Conservation (phyloP, 2,888 invertebrate species). For the Meiosimyza decipiens region DNA sequence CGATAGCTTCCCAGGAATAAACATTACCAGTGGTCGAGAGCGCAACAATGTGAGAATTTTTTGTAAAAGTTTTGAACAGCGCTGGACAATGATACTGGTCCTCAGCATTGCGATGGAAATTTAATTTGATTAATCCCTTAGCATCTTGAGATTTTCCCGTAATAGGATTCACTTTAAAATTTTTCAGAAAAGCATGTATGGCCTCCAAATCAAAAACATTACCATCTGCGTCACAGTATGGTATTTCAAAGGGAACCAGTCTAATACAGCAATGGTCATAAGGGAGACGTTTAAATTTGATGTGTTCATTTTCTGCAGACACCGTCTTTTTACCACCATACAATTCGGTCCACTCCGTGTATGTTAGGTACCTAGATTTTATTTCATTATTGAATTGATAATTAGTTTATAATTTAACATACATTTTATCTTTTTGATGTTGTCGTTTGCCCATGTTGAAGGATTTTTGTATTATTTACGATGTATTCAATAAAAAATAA, state of each 20-base stretch:
- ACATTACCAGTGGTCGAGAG: conserved; percentile 94
- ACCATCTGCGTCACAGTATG: conserved; percentile 90
- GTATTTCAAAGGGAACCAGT: conserved; percentile 90
- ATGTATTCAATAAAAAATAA: too few relatives aligned
- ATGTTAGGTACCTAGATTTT: conserved; percentile 60
- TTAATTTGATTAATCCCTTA: conserved; percentile 85
- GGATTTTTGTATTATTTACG: too few relatives aligned
- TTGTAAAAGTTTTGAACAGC: conserved; percentile 90
- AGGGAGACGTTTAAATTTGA: conserved; percentile 90
- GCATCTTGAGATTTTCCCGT: conserved; percentile 89
- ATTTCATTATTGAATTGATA: neutral
- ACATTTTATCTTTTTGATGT: neutral
- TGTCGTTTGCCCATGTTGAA: too few relatives aligned
- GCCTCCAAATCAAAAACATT: conserved; percentile 93
- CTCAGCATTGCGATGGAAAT: conserved; percentile 82
- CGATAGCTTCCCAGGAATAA: conserved; percentile 93
- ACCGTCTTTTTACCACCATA: conserved; percentile 88
- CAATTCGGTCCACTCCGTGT: conserved; percentile 75
- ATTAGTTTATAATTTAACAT: neutral
- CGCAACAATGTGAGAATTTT: conserved; percentile 93
- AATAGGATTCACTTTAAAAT: conserved; percentile 92
- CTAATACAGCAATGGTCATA: conserved; percentile 93
- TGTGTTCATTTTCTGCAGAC: conserved; percentile 77
- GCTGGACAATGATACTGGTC: conserved; percentile 94
- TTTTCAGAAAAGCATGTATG: conserved; percentile 87